Base-by-base conservation (phyloP, 2,888 invertebrate species). In the Perithous albicinctus region DNA sequence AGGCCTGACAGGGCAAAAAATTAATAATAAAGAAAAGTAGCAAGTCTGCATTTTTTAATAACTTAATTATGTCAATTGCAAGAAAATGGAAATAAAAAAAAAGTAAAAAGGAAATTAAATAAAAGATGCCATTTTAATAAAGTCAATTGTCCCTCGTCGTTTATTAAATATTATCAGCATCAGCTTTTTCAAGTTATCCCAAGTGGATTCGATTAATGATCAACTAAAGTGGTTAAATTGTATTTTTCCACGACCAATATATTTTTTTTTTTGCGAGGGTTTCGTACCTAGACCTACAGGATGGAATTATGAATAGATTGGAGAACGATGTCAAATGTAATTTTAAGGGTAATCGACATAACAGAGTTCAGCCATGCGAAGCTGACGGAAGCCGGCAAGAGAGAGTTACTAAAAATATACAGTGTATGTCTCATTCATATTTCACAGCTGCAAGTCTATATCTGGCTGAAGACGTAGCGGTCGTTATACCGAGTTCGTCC, bases 381-480 rank as follows among this genome's bases (percentile, higher is more conserved):
- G 18, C 29, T 51, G 8, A 20, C 35, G 5, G 35, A 59, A 23
- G 41, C 7, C 32, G 23, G 6, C 61, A 35, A 48, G 35, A 23
- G 23, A 15, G 20, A 8, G 5, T 51, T 0, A 32, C 64, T 64
- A 61, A 64, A 64, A 70, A 70, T 64, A 46, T 20, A 46, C 54
- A 56, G 8, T 6, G 63, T 35, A 69, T n/a, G 32, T 29, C 66
- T 78, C 66, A 46, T 78, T 72, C 23, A 78, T 78, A 73, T 73
- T 78, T 66, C 54, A 73, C 41, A 18, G 64, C 18, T 6, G 15
- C 23, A 18, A 26, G 18, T 78, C 59, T 78, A 78, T 78, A 78
- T 66, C 38, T 59, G 73, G 78, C 23, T 48, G 38, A 5, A 43
- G 46, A 32, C 38, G 18, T n/a, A 38, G 41, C 59, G 66, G 59